Percentiles rank a stretch among this genome's conserved stretches.
phyloP scores from a whole-genome alignment of 2,888 invertebrate species.

The Orchesellides sinensis region DNA sequence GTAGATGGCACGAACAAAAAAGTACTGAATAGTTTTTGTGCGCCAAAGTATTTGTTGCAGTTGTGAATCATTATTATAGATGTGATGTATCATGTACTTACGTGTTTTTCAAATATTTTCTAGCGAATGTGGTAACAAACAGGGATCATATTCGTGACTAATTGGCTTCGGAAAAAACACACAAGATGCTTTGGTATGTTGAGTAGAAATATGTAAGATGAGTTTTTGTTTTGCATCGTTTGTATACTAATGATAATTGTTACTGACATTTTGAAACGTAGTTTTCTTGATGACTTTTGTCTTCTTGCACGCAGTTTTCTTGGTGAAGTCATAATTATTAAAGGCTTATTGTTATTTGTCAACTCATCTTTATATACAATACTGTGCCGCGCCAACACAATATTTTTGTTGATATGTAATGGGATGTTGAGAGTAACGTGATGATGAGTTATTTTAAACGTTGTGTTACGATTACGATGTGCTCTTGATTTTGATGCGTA shows the following conservation, averaged over 20 bases:
- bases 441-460: too few species aligned
- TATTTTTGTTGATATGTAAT: too few species aligned
- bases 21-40: neutral
- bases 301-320: neutral
- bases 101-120: neutral
- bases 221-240: neutral
- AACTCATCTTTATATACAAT: too few species aligned
- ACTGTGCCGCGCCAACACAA: too few species aligned
- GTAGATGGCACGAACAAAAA: neutral
- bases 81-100: neutral
- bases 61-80: neutral
- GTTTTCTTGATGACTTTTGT: neutral
- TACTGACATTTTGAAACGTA: neutral
- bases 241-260: neutral
- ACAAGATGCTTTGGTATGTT: neutral
- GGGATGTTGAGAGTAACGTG: too few species aligned
- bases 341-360: neutral
- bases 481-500: too few species aligned
- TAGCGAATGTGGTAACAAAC: conserved; percentile 8
- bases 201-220: neutral
- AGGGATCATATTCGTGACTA: conserved; percentile 9
- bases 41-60: too few species aligned
- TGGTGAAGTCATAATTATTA: neutral
- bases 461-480: too few species aligned
- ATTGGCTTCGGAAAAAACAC: neutral